Base-by-base conservation (phyloP, 2,797 vertebrate genomes). In the Coccyzus lansbergi region DNA sequence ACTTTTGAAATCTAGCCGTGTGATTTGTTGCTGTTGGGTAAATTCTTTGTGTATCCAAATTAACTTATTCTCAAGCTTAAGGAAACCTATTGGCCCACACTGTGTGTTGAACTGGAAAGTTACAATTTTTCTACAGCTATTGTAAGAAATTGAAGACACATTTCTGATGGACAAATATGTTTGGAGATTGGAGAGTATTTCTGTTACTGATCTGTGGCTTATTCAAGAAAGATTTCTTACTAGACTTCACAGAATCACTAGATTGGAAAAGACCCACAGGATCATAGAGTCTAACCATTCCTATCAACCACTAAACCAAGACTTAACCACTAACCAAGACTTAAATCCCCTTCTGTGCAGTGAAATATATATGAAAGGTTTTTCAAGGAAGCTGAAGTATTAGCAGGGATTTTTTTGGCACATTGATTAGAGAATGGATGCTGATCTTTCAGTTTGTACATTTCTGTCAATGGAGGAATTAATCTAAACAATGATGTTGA, bases 11-110 rank as follows among this genome's bases (percentile, higher is more conserved):
- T 49, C 62, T 52, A 71, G 26, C 55, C 69, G 70, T 65, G 40
- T 36, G 59, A 89, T 76, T 88, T 92, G 58, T 90, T 94, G 80
- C 72, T 96, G 75, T 83, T 92, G 83, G 92, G 82, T 92, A 71
- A 93, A 76, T 88, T 79, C 29, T 90, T 67, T 68, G 18, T 71
- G 9, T 63, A 83, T 68, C 56, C 51, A 90, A 74, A 78, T 92
- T 67, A 71, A 58, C 76, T 87, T 82, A 60, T 48, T 78, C 62
- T 90, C 33, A 74, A 81, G 65, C 76, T 95, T 86, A 48, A 60
- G 34, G 77, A 95, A 90, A 77, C 49, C 38, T 80, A 65, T 48
- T 62, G 34, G 69, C 86, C 87, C 46, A 80, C 20, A 11, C 25
- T 42, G 11, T 56, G 8, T 56, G 62, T 77, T 94, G 64, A 90